Evolutionary conservation across 2,888 invertebrate species (phyloP).

Genomic region (Abrostola triplasia): DNA sequence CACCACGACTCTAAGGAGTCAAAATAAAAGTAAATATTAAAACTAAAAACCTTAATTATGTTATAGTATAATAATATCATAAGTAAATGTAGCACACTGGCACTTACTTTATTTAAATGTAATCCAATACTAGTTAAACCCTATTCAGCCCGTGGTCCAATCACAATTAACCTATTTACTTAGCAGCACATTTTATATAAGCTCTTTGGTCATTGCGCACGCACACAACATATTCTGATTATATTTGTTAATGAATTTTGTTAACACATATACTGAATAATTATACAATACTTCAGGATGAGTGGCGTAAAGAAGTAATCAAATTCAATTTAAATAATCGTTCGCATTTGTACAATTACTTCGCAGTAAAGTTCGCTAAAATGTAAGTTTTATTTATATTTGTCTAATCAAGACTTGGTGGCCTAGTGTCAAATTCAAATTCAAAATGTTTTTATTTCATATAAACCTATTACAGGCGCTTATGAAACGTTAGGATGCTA

Average conservation of each 20-base stretch:
- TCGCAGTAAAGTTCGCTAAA: too few relatives aligned
- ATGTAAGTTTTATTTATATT: too few relatives aligned
- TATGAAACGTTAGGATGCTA: too few relatives aligned
- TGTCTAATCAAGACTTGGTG: too few relatives aligned
- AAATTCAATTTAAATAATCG: background rate
- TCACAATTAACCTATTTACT: constrained; percentile 31
- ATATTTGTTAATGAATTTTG: constrained; percentile 29
- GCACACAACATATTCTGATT: constrained; percentile 81
- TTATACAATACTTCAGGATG: constrained; percentile 1
- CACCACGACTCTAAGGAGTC: too few relatives aligned
- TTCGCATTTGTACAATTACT: background rate
- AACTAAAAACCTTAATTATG: background rate
- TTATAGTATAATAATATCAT: background rate
- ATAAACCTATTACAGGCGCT: too few relatives aligned
- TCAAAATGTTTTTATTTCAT: too few relatives aligned
- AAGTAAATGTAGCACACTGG: background rate
- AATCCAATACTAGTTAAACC: constrained; percentile 21
- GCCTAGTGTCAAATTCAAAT: too few relatives aligned
- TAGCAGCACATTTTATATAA: constrained; percentile 36
- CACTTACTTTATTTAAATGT: constrained; percentile 37
- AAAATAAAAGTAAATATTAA: background rate
- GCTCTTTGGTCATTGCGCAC: constrained; percentile 66
- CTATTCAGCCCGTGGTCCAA: constrained; percentile 23
- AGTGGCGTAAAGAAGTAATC: constrained; percentile 2
- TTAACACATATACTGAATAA: constrained; percentile 19